Evolutionary conservation across 2,797 vertebrate genomes (phyloP).

Genomic region (Trematomus bernacchii): DNA sequence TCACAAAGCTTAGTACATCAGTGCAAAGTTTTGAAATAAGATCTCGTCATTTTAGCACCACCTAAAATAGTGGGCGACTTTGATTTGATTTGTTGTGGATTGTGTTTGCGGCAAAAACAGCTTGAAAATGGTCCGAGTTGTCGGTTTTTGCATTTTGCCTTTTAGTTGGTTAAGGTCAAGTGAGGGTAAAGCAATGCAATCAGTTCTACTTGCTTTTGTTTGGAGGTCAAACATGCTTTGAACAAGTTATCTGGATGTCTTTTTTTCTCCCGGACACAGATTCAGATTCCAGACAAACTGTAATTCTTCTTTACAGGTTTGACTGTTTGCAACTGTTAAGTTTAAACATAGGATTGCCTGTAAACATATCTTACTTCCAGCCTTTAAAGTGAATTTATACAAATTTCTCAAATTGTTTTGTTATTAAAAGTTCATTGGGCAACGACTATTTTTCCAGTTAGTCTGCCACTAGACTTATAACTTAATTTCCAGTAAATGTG

Average conservation of each 20-base stretch:
- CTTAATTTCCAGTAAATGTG: too few relatives aligned
- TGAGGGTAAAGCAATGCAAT: neutral
- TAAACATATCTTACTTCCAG: neutral
- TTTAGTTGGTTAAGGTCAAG: too few relatives aligned
- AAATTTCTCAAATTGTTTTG: too few relatives aligned
- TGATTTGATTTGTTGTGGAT: slow-evolving; percentile 13
- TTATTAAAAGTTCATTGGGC: too few relatives aligned
- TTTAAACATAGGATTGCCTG: neutral
- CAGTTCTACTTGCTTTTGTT: neutral
- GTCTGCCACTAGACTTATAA: too few relatives aligned
- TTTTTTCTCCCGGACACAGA: neutral
- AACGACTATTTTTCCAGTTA: too few relatives aligned
- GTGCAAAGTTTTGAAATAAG: slow-evolving; percentile 22
- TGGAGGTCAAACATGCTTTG: neutral
- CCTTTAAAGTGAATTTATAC: neutral
- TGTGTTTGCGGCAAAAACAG: slow-evolving; percentile 5
- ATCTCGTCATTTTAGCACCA: slow-evolving; percentile 16
- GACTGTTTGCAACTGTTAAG: neutral
- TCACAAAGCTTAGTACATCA: neutral
- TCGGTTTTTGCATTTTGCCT: too few relatives aligned
- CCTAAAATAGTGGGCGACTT: slow-evolving; percentile 26
- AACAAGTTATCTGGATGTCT: neutral
- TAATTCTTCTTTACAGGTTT: neutral
- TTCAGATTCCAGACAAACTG: neutral
- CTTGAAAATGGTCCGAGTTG: neutral